Evolutionary conservation across 2,113 vertebrate genomes (phyloP).

Genomic region (Anoplopoma fimbria): DNA sequence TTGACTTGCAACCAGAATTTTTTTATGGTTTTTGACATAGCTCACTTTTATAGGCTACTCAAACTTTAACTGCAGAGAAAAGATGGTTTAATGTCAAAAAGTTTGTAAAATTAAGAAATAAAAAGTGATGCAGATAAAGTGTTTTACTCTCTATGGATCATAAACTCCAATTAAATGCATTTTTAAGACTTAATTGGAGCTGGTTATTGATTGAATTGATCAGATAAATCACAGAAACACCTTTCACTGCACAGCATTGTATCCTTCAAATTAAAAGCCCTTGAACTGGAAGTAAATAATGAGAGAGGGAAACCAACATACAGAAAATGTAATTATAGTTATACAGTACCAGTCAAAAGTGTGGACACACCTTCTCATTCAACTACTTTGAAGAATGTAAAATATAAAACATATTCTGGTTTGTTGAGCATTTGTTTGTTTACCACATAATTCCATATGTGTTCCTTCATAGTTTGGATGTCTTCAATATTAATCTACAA

Average conservation of each 20-base stretch:
- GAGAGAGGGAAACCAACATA: neutral
- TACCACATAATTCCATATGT: no score
- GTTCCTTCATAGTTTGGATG: no score
- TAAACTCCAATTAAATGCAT: conserved; percentile 43
- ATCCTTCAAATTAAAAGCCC: conserved; percentile 25
- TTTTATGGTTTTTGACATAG: conserved; percentile 45
- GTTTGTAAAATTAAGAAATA: conserved; percentile 9
- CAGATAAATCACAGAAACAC: neutral
- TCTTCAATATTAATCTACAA: no score
- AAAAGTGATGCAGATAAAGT: conserved; percentile 29
- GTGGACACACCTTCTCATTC: no score
- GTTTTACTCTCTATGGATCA: conserved; percentile 31
- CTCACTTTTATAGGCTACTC: conserved; percentile 12
- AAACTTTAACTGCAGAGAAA: conserved; percentile 19
- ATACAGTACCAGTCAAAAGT: no score
- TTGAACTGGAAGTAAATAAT: neutral
- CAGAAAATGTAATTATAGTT: neutral
- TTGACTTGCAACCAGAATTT: no score
- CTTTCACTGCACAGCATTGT: neutral
- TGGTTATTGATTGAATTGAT: neutral
- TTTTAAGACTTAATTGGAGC: conserved; percentile 11
- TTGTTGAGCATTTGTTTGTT: no score
- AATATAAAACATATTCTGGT: no score
- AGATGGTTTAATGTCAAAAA: conserved; percentile 18
- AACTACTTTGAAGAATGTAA: no score